These are phyloP conservation scores for Thymallus thymallus DNA, from an alignment of 2,113 vertebrate species.

Conservation along the genomic window DNA sequence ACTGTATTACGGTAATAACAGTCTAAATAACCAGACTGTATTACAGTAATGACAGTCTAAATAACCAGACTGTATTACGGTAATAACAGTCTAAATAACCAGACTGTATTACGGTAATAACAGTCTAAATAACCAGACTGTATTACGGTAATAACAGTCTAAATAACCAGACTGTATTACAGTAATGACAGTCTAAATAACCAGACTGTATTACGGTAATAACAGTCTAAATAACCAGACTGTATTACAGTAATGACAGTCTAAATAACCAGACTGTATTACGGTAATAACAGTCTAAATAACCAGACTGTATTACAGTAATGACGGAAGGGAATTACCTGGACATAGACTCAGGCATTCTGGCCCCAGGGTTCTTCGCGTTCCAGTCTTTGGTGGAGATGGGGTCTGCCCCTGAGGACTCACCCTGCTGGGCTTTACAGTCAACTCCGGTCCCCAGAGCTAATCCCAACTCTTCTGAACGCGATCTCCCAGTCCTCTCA, in stretches of 20 bases:
- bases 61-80: neutral
- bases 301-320: neutral
- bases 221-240: too few relatives aligned
- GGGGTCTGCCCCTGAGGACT: slow-evolving; percentile 58
- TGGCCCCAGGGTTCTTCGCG: slow-evolving; percentile 71
- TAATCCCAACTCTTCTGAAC: slow-evolving; percentile 56
- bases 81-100: neutral
- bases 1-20: neutral
- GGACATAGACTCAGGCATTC: slow-evolving; percentile 77
- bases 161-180: neutral
- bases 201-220: neutral
- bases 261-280: neutral
- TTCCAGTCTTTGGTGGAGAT: slow-evolving; percentile 75
- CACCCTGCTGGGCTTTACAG: slow-evolving; percentile 64
- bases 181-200: neutral
- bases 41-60: neutral
- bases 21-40: neutral
- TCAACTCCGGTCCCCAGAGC: slow-evolving; percentile 52
- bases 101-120: too few relatives aligned
- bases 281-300: neutral
- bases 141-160: too few relatives aligned
- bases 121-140: too few relatives aligned
- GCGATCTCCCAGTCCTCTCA: slow-evolving; percentile 52
- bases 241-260: too few relatives aligned
- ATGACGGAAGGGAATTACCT: slow-evolving; percentile 61